These are phyloP conservation scores for Philaethria dido DNA, from an alignment of 2,888 invertebrate species.

Conservation along the genomic window DNA sequence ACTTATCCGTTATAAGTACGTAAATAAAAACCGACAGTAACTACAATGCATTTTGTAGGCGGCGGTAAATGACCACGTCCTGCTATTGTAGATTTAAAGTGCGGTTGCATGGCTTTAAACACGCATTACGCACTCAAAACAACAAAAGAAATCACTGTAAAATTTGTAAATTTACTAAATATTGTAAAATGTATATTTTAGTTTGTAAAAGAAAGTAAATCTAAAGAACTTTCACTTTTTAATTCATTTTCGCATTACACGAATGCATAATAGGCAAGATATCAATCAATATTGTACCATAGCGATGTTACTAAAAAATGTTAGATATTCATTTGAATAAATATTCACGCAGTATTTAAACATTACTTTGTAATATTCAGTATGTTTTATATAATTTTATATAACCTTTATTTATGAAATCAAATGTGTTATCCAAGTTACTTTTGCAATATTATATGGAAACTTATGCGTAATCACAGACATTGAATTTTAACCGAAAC, in stretches of 20 bases:
- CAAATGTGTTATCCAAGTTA: background rate
- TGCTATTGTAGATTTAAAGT: constrained; percentile 13
- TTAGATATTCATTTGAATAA: constrained; percentile 4
- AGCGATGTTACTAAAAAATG: constrained; percentile 13
- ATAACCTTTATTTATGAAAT: background rate
- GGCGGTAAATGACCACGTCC: constrained; percentile 25
- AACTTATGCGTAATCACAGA: background rate
- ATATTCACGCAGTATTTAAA: background rate
- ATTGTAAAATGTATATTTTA: background rate
- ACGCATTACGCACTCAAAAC: constrained; percentile 6
- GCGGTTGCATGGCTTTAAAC: background rate
- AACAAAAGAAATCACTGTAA: background rate
- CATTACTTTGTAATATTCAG: background rate
- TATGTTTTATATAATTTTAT: background rate
- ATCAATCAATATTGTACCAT: constrained; percentile 28
- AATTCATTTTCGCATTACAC: constrained; percentile 26
- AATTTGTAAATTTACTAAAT: background rate
- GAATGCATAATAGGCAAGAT: constrained; percentile 24
- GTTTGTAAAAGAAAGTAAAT: constrained; percentile 9
- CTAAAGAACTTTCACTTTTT: constrained; percentile 31
- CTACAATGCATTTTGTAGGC: constrained; percentile 27
- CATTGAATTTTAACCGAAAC: constrained; percentile 15
- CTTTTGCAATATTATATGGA: constrained; percentile 3
- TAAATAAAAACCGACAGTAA: constrained; percentile 34
- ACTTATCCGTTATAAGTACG: constrained; percentile 28